Conservation (phyloP, 2,888 invertebrate genomes). For the Tipula lateralis region DNA sequence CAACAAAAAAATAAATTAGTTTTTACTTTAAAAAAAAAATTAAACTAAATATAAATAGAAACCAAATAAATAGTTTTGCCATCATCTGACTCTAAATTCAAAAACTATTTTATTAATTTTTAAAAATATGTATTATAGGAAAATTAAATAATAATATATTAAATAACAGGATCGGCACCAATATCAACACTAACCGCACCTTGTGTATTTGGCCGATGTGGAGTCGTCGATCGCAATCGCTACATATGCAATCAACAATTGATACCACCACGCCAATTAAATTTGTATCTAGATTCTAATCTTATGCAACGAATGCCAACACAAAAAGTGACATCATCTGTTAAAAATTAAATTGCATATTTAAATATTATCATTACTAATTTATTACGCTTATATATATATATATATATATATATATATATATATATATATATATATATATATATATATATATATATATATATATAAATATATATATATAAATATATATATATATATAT, state of each 20-base stretch:
- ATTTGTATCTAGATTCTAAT: background rate
- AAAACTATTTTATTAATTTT: background rate
- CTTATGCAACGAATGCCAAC: background rate
- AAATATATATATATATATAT: too few relatives aligned
- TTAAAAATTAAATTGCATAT: background rate
- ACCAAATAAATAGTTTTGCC: background rate
- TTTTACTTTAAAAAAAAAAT: background rate
- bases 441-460: too few relatives aligned
- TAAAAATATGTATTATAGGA: background rate
- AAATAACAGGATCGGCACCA: background rate
- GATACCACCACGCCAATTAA: background rate
- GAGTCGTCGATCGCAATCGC: background rate
- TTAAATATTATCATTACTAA: background rate
- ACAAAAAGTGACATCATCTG: background rate
- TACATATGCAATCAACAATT: background rate
- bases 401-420: too few relatives aligned
- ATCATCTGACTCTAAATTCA: constrained; percentile 24
- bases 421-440: too few relatives aligned
- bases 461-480: too few relatives aligned
- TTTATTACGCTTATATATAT: too few relatives aligned
- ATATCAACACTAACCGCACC: background rate
- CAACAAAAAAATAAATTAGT: constrained; percentile 25
- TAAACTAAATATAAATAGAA: background rate
- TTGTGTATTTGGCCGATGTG: background rate
- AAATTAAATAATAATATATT: constrained; percentile 14